Evolutionary conservation across 1,140 invertebrate genomes (phyloP).

Genomic region (Drosophila tropicalis): DNA sequence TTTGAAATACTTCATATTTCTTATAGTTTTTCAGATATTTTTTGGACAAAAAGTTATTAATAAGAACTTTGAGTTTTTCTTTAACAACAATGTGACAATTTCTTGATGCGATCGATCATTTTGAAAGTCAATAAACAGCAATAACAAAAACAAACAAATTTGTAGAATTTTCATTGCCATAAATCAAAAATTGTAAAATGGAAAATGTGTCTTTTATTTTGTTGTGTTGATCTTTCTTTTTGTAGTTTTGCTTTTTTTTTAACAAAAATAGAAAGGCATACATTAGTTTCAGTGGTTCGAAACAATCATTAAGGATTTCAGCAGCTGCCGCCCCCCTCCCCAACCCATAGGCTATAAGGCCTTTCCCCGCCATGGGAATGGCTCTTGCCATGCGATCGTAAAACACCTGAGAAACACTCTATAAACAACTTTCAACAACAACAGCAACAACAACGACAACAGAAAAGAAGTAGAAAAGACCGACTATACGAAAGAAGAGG

Average conservation of each 20-base stretch:
- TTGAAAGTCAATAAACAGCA: too few species aligned
- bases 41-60: too few species aligned
- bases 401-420: constrained; percentile 18
- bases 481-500: background rate
- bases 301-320: constrained; percentile 53
- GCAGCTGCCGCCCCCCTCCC: constrained; percentile 25
- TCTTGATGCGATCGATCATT: too few species aligned
- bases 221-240: too few species aligned
- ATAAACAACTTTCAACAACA: background rate
- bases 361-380: background rate
- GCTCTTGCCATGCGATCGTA: constrained; percentile 13
- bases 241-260: background rate
- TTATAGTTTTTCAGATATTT: too few species aligned
- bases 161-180: background rate
- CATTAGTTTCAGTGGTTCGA: constrained; percentile 9
- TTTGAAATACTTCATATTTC: too few species aligned
- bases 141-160: too few species aligned
- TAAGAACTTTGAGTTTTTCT: too few species aligned
- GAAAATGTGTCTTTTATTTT: background rate
- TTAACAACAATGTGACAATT: too few species aligned
- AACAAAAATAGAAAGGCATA: constrained; percentile 10
- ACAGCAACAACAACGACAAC: background rate
- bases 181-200: background rate
- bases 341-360: background rate
- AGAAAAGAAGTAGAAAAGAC: background rate